Percentiles rank a stretch among this genome's conserved stretches.
phyloP scores from a whole-genome alignment of 2,888 invertebrate species.

The Philereme vetulata region DNA sequence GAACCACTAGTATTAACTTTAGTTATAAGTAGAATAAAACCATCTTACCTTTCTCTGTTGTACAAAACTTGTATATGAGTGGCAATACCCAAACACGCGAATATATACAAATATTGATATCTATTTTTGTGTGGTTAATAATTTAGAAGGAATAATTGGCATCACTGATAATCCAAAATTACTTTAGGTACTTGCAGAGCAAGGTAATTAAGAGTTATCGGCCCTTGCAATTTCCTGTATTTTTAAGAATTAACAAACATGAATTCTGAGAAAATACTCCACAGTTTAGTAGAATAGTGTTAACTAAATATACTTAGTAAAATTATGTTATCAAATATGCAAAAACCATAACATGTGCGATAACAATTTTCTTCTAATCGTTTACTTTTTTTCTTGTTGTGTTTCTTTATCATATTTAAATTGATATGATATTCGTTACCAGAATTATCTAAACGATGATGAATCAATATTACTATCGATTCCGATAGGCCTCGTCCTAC shows the following conservation, averaged over 20 bases:
- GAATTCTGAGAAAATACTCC: not conserved
- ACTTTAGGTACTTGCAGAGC: conserved; percentile 24
- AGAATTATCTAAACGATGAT: conserved; percentile 15
- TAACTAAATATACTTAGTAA: too few species aligned
- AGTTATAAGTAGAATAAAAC: not conserved
- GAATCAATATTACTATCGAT: conserved; percentile 5
- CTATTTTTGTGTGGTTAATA: conserved; percentile 35
- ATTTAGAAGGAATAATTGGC: conserved; percentile 28
- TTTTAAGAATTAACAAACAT: not conserved
- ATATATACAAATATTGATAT: conserved; percentile 44
- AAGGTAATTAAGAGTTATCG: conserved; percentile 32
- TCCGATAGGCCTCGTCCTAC: conserved; percentile 36
- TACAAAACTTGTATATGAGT: conserved; percentile 12
- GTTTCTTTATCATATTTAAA: not conserved
- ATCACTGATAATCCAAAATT: conserved; percentile 37
- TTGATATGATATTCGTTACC: conserved; percentile 9
- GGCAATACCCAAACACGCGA: conserved; percentile 3
- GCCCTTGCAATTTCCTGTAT: conserved; percentile 26
- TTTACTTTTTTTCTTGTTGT: too few species aligned
- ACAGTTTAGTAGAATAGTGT: too few species aligned
- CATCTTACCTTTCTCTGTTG: conserved; percentile 28
- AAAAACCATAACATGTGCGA: too few species aligned
- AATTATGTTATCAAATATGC: too few species aligned
- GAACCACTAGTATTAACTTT: too few species aligned
- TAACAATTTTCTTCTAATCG: too few species aligned